Evolutionary conservation across 1,140 invertebrate genomes (phyloP).

Genomic region (Nomia melanderi): DNA sequence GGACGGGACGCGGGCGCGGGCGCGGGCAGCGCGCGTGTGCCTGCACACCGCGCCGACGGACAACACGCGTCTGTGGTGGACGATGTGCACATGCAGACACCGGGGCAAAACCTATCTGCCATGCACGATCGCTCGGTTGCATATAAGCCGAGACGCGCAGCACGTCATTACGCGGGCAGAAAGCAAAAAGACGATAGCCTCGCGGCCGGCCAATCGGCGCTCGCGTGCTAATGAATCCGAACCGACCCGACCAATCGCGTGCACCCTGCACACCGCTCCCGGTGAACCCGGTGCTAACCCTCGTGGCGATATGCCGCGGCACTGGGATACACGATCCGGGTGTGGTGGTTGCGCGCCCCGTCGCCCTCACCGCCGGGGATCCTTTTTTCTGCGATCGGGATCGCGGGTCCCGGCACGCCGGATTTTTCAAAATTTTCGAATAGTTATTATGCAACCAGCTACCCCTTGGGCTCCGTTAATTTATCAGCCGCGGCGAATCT

Average conservation of each 20-base stretch:
- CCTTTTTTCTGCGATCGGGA: conserved; percentile 55
- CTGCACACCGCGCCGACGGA: not conserved
- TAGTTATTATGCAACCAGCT: conserved; percentile 40
- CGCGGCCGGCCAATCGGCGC: conserved; percentile 69
- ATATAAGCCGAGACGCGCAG: conserved; percentile 69
- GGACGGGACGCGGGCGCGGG: no score
- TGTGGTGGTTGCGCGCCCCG: conserved; percentile 47
- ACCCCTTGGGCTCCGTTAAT: conserved; percentile 5
- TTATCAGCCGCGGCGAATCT: conserved; percentile 17
- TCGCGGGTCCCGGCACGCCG: not conserved
- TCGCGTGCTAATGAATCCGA: conserved; percentile 76
- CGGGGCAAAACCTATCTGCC: conserved; percentile 69
- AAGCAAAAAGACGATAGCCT: conserved; percentile 71
- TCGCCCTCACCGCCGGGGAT: conserved; percentile 61
- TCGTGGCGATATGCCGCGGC: conserved; percentile 55
- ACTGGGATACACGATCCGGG: conserved; percentile 37
- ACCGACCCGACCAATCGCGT: conserved; percentile 71
- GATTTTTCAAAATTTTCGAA: conserved; percentile 35
- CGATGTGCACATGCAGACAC: conserved; percentile 42
- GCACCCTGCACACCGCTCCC: conserved; percentile 43
- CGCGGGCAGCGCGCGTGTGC: not conserved
- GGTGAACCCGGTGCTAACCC: conserved; percentile 61
- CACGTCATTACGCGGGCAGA: conserved; percentile 71
- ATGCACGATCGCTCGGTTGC: conserved; percentile 75
- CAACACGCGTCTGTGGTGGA: no score